Evolutionary conservation across 2,113 vertebrate species (phyloP), one percentile per base, ranked within the genome.

Genomic region (Trematomus loennbergii): DNA sequence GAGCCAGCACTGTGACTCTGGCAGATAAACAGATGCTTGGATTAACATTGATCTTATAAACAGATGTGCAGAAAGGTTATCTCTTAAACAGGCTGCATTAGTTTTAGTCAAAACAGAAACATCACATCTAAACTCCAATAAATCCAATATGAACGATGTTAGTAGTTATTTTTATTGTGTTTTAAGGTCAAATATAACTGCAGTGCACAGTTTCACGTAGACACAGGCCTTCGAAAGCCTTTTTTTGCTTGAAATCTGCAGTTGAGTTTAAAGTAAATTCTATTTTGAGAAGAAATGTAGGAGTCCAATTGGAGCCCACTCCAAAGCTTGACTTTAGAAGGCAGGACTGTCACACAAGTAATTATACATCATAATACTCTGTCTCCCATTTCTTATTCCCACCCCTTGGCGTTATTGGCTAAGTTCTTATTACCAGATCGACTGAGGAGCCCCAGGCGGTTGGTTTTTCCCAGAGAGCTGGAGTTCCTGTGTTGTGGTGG

Each of bases 401-500:
- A 89, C 83, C 83, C 84, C 72, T 82, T 84, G 76, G 87, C 78
- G 76, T 87, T 78, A 86, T 65, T 67, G 84, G 76, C 87, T 40
- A 71, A 86, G 83, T 80, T 81, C 76, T 92, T 83, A 94, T 91
- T 91, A 92, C 90, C 79, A 87, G 65, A 90, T 88, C 62, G 81
- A 83, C 75, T 88, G 84, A 89, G 85, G 79, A 83, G 90, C 87
- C 86, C 77, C 73, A 55, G 85, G 85, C 87, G 18, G 58, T 59
- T 78, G 73, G 29, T 64, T 82, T 88, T 85, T 85, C 84, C 88
- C 81, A 67, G 88, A 64, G 36, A 82, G 75, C 78, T 73, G 29
- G 88, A 88, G 68, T 87, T 86, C 88, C 79, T 91, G 72, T 92
- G 89, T 94, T 93, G 92, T 93, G 93, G 92, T 90, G 90, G 85